Evolutionary conservation across 2,888 invertebrate species (phyloP).

Genomic region (Capitulum mitella): DNA sequence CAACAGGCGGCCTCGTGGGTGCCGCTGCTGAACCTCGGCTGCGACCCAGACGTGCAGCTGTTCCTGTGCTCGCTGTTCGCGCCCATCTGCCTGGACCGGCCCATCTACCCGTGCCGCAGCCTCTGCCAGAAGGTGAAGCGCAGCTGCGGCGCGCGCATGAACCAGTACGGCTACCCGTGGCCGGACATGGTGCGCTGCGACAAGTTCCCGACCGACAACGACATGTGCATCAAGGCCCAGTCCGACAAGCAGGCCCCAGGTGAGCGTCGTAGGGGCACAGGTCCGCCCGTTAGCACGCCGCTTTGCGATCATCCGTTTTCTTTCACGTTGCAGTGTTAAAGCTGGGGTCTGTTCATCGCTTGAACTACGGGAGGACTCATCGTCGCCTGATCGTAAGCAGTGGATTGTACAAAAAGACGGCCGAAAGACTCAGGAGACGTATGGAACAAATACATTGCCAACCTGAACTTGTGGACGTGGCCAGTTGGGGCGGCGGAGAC

Average conservation of each 20-base stretch:
- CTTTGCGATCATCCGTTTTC: too few species aligned
- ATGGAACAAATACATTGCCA: too few species aligned
- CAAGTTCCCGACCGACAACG: slow-evolving; percentile 54
- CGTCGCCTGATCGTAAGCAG: too few species aligned
- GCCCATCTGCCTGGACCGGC: slow-evolving; percentile 51
- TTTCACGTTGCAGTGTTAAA: too few species aligned
- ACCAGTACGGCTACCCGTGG: slow-evolving; percentile 55
- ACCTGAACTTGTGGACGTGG: too few species aligned
- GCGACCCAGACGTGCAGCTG: slow-evolving; percentile 55
- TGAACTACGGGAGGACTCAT: too few species aligned
- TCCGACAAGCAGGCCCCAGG: slow-evolving; percentile 38
- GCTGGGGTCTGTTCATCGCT: too few species aligned
- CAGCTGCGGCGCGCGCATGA: slow-evolving; percentile 54
- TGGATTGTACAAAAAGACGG: too few species aligned
- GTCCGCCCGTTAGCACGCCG: too few species aligned
- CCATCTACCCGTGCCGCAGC: slow-evolving; percentile 55
- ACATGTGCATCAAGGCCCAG: slow-evolving; percentile 53
- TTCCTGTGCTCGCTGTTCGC: slow-evolving; percentile 58
- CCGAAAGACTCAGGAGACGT: too few species aligned
- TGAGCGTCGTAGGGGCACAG: not conserved
- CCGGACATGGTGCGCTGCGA: slow-evolving; percentile 56
- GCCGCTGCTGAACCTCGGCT: slow-evolving; percentile 52
- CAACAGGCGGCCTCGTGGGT: slow-evolving; percentile 52
- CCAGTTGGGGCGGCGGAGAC: too few species aligned
- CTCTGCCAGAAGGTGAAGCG: slow-evolving; percentile 53